Base-by-base conservation (phyloP, 2,888 invertebrate genomes). In the Charanyca ferruginea region DNA sequence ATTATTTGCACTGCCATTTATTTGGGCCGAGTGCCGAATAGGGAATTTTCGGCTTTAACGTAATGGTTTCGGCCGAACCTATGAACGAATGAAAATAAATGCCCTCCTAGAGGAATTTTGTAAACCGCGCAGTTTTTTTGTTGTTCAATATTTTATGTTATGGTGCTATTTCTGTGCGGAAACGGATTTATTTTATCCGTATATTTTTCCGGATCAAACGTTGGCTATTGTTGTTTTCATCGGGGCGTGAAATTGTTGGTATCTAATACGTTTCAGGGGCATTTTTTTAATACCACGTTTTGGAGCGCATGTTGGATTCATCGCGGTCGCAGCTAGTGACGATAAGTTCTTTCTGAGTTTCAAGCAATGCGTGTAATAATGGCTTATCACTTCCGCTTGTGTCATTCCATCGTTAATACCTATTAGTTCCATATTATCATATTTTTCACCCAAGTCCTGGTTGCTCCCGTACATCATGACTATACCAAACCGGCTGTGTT, bases 1-100 rank as follows among this genome's bases (percentile, higher is more conserved):
- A 84, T 84, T 79, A 84, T 84, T 77, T 79, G 73, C 75, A 74
- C 54, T 58, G 74, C 77, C 74, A 74, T 80, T 73, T 77, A 79
- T 80, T 80, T 63, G 60, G 47, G 47, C 68, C 63, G 73, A 82
- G 79, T 70, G 76, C 73, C 83, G 75, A 75, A 78, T 77, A 64
- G 80, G 83, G 78, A 76, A 83, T 78, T 78, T 78, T 81, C 68
- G 72, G 80, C 76, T 80, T 77, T 81, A 73, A 68, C 73, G 66
- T 77, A 84, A 84, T 79, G 74, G 77, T 58, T 71, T 63, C 41
- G 57, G 23, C 54, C 71, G 58, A 69, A 73, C 59, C 73, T 79
- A 79, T 72, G 79, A 45, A 53, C 44, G 73, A 71, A 83, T 75
- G 80, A 75, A 69, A 79, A 83, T 77, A 73, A 71, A 81, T 75